These are phyloP conservation scores for Nomada ferruginata DNA, from an alignment of 2,888 invertebrate species.

Conservation along the genomic window DNA sequence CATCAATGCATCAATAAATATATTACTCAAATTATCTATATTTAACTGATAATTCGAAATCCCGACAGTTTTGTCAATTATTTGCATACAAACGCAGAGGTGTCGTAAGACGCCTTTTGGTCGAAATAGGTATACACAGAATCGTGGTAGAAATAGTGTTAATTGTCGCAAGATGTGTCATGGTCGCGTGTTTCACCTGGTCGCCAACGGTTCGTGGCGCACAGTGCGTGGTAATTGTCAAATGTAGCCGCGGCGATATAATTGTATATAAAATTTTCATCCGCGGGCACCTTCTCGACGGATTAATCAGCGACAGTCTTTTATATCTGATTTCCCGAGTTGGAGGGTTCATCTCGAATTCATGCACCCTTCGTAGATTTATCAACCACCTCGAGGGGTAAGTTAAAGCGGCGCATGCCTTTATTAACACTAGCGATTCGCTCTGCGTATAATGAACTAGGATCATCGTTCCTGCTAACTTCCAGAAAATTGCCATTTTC, in stretches of 20 bases:
- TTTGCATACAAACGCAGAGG: too few relatives aligned
- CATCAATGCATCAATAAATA: too few relatives aligned
- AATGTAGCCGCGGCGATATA: not conserved
- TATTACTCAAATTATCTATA: too few relatives aligned
- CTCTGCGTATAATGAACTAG: not conserved
- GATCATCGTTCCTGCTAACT: not conserved
- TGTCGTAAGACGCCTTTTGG: too few relatives aligned
- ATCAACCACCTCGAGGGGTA: not conserved
- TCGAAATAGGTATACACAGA: too few relatives aligned
- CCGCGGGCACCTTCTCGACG: not conserved
- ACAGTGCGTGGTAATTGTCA: conserved; percentile 31
- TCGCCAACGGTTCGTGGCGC: not conserved
- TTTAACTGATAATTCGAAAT: too few relatives aligned
- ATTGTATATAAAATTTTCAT: conserved; percentile 23
- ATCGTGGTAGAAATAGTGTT: too few relatives aligned
- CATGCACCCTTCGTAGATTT: not conserved
- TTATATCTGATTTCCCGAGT: conserved; percentile 5
- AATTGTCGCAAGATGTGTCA: conserved; percentile 4
- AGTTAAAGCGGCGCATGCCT: not conserved
- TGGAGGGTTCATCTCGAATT: not conserved
- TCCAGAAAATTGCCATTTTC: not conserved
- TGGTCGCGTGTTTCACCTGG: not conserved
- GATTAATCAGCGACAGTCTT: conserved; percentile 42
- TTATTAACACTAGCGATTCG: not conserved
- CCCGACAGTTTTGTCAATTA: too few relatives aligned